Base-by-base conservation (phyloP, 2,888 invertebrate genomes). In the Ceramica pisi region DNA sequence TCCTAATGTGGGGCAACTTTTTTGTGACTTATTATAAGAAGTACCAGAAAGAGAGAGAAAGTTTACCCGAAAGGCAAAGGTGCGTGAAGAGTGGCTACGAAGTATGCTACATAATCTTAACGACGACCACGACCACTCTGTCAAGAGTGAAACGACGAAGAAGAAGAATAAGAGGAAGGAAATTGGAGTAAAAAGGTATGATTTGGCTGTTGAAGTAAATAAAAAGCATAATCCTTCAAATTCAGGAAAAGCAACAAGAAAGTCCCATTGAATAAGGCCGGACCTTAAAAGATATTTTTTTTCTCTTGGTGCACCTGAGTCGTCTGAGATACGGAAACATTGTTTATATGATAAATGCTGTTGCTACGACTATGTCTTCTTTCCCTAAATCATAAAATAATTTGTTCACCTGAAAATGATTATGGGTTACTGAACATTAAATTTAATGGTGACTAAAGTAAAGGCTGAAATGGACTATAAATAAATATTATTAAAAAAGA, bases 401-500 rank as follows among this genome's bases (percentile, higher is more conserved):
- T 41, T 53, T 41, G 19, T 23, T 38, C 31, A 50, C 41, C 31
- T 55, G 38, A 70, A 50, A 51, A 51, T 67, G 14, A 76, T 72
- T 50, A 50, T 16, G 4, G 50, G 67, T 57, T 46, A 41, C 26
- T 12, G 21, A 21, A 46, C 46, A 51, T 57, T 23, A 46, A 12
- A 26, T 46, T 38, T 14, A 16, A 57, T 46, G 50, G 44, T 46
- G 16, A 14, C 41, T 31, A 50, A 44, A 44, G 38, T 57, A 46
- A 60, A 41, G 10, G 2, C 26, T 53, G 10, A 67, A 51, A 41
- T 65, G 38, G 19, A 66, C n/a, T 46, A 59, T 9, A 66, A 80
- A 76, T 61, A 38, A 60, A 65, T 68, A 31, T 57, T 44, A 61
- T 75, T 80, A 62, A 53, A 55, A 55, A 38, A 9, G 44, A 51